Conservation (phyloP, 2,888 invertebrate species). For the Hypercompe scribonia region DNA sequence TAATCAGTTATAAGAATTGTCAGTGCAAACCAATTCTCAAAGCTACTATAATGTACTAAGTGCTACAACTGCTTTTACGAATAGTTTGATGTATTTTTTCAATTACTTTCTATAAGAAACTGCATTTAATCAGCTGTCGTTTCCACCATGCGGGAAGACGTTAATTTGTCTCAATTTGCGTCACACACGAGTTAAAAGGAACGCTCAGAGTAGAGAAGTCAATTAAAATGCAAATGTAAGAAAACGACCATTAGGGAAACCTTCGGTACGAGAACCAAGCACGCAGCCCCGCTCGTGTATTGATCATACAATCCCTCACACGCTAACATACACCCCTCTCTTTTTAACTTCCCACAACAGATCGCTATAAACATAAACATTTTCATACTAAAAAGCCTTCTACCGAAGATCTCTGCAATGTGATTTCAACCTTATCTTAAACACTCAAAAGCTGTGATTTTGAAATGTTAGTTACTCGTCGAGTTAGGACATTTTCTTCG, state of each 20-base stretch:
- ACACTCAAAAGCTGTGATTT: slow-evolving; percentile 25
- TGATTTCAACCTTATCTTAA: slow-evolving; percentile 43
- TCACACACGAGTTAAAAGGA: slow-evolving; percentile 78
- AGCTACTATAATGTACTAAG: too few species aligned
- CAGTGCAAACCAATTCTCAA: too few species aligned
- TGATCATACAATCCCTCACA: slow-evolving; percentile 83
- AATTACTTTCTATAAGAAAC: slow-evolving; percentile 6
- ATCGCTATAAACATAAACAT: slow-evolving; percentile 85
- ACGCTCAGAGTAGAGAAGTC: slow-evolving; percentile 70
- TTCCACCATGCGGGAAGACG: slow-evolving; percentile 55
- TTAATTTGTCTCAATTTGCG: slow-evolving; percentile 75
- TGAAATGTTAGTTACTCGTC: neutral
- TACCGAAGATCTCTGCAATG: slow-evolving; percentile 27
- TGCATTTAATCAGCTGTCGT: slow-evolving; percentile 36
- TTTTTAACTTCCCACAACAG: slow-evolving; percentile 85
- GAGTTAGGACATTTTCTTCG: slow-evolving; percentile 45
- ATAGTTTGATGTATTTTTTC: neutral
- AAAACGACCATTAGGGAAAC: slow-evolving; percentile 82
- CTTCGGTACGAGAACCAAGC: slow-evolving; percentile 64
- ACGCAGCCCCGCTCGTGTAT: slow-evolving; percentile 71
- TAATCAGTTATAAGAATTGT: too few species aligned
- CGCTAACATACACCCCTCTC: slow-evolving; percentile 84
- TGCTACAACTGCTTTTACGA: neutral
- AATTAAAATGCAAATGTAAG: slow-evolving; percentile 86
- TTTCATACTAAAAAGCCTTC: slow-evolving; percentile 66